Percentiles rank a stretch among this genome's conserved stretches.
phyloP scores from a whole-genome alignment of 2,888 invertebrate species.

The Hirtodrosophila cameraria region DNA sequence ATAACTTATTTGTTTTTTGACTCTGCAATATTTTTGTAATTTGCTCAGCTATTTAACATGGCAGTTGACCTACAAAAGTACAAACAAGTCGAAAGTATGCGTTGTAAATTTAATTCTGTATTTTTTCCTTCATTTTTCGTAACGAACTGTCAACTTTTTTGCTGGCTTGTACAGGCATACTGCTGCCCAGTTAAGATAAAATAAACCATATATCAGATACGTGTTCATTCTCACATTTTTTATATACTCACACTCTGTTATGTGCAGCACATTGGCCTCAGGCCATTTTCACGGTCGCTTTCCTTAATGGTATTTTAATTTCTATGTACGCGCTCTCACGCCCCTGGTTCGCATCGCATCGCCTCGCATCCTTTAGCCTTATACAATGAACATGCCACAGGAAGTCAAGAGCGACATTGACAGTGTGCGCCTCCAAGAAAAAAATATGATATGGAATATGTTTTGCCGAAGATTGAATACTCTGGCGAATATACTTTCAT shows the following conservation, averaged over 20 bases:
- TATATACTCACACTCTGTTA: not conserved
- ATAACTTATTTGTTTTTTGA: too few species aligned
- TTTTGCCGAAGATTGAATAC: not conserved
- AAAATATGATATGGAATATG: conserved; percentile 14
- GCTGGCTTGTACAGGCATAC: not conserved
- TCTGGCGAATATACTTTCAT: too few species aligned
- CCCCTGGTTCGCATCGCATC: conserved; percentile 24
- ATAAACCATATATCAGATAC: conserved; percentile 7
- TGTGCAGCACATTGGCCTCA: conserved; percentile 9
- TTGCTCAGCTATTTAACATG: too few species aligned
- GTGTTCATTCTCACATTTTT: not conserved
- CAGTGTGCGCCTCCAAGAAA: conserved; percentile 17
- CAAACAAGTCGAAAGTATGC: not conserved
- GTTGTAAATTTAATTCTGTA: conserved; percentile 1
- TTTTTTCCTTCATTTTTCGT: not conserved
- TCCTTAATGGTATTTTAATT: conserved; percentile 70
- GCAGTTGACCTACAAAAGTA: too few species aligned
- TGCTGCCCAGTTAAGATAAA: conserved; percentile 19
- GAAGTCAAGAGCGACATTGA: conserved; percentile 32
- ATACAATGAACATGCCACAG: conserved; percentile 2
- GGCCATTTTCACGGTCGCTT: conserved; percentile 57
- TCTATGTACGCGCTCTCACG: conserved; percentile 45
- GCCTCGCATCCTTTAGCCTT: conserved; percentile 34
- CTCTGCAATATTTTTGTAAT: too few species aligned
- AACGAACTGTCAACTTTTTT: conserved; percentile 6